Evolutionary conservation across 2,888 invertebrate species (phyloP).

Genomic region (Pollenia amentaria): DNA sequence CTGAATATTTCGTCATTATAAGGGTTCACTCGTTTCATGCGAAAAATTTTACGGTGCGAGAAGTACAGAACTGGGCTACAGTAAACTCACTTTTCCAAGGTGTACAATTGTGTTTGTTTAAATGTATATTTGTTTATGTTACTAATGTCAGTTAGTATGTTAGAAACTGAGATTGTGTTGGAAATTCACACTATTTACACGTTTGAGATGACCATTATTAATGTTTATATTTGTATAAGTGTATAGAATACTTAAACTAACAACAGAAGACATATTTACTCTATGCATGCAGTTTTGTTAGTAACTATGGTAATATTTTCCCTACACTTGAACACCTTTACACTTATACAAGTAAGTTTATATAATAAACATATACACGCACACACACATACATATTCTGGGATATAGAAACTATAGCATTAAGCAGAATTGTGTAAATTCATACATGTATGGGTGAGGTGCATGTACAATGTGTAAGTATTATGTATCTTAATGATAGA

Average conservation of each 20-base stretch:
- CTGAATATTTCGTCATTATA: no score
- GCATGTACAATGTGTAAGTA: background rate
- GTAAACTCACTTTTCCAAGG: background rate
- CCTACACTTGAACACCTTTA: constrained; percentile 60
- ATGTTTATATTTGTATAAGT: background rate
- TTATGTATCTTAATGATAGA: constrained; percentile 5
- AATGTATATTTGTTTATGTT: constrained; percentile 12
- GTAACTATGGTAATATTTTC: constrained; percentile 55
- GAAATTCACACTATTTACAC: constrained; percentile 46
- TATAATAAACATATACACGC: background rate
- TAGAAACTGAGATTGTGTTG: constrained; percentile 51
- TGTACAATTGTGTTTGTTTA: constrained; percentile 7
- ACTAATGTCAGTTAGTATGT: constrained; percentile 38
- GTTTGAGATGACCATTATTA: constrained; percentile 59
- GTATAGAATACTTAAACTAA: background rate
- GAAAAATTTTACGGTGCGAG: no score
- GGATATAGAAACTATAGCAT: background rate
- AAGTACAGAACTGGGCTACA: no score
- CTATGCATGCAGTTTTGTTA: constrained; percentile 39
- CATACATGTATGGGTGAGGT: background rate
- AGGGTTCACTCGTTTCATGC: no score
- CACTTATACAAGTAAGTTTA: background rate
- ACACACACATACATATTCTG: background rate
- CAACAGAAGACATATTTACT: constrained; percentile 11
- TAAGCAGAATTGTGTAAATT: background rate